These are phyloP conservation scores for Diploscapter pachys DNA, from an alignment of 1,140 invertebrate species.

Conservation along the genomic window DNA sequence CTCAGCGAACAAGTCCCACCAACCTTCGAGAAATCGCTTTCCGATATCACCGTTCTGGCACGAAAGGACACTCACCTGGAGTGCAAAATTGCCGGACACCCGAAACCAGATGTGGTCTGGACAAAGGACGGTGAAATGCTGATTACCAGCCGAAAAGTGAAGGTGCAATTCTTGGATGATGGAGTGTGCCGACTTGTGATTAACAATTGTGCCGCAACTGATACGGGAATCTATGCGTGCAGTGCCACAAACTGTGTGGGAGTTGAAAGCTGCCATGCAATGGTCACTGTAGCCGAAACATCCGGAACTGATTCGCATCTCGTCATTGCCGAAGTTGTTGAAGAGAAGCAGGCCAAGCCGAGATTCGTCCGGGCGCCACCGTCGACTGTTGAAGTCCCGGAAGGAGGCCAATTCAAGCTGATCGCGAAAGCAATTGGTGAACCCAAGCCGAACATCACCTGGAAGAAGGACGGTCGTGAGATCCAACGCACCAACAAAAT, in stretches of 20 bases:
- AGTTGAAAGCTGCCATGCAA: slow-evolving; percentile 37
- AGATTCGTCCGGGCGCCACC: slow-evolving; percentile 36
- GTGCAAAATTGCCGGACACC: slow-evolving; percentile 27
- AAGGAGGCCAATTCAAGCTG: slow-evolving; percentile 39
- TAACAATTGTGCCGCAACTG: slow-evolving; percentile 16
- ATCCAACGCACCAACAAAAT: slow-evolving; percentile 36
- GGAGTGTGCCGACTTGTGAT: slow-evolving; percentile 34
- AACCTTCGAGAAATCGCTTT: no score
- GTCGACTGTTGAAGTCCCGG: slow-evolving; percentile 30
- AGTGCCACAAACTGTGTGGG: slow-evolving; percentile 36
- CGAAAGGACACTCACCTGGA: neutral
- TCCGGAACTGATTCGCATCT: slow-evolving; percentile 43
- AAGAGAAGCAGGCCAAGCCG: slow-evolving; percentile 35
- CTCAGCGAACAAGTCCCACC: no score
- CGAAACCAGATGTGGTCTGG: slow-evolving; percentile 28
- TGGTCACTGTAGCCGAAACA: slow-evolving; percentile 42
- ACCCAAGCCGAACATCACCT: slow-evolving; percentile 39
- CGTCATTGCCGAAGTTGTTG: slow-evolving; percentile 35
- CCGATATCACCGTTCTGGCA: no score
- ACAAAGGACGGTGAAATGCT: slow-evolving; percentile 37
- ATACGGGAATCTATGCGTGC: slow-evolving; percentile 38
- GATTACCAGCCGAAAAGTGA: slow-evolving; percentile 34
- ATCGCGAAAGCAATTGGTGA: slow-evolving; percentile 39
- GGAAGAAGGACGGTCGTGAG: slow-evolving; percentile 38
- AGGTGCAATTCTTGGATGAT: slow-evolving; percentile 31